phyloP scores from a whole-genome alignment of 2,113 vertebrate genomes.

The Opisthocomus hoazin region DNA sequence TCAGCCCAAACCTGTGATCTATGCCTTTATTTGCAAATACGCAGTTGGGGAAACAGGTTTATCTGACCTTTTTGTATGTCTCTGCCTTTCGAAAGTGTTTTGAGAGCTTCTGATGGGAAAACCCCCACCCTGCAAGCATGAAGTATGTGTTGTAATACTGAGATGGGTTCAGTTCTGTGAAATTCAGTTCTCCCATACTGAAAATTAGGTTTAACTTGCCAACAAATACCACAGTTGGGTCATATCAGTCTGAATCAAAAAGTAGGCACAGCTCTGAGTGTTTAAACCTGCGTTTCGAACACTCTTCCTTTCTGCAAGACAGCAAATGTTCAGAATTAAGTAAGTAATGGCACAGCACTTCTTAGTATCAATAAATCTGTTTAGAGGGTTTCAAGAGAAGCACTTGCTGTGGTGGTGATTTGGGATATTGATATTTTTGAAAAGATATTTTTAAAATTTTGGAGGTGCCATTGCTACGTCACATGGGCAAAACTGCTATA shows the following conservation, averaged over 20 bases:
- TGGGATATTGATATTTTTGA: not conserved
- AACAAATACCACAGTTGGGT: not conserved
- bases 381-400: not conserved
- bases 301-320: not conserved
- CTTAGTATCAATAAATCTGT: not conserved
- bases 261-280: not conserved
- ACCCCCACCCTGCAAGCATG: not conserved
- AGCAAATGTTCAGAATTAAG: not conserved
- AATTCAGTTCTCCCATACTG: not conserved
- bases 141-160: not conserved
- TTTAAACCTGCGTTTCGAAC: not conserved
- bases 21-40: not conserved
- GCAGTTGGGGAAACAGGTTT: not conserved
- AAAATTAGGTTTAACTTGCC: not conserved
- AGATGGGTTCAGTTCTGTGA: not conserved
- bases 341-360: not conserved
- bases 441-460: not conserved
- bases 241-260: not conserved
- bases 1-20: not conserved
- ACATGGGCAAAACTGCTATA: not conserved
- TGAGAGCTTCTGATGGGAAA: not conserved
- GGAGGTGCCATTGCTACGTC: not conserved
- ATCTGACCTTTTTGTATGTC: not conserved
- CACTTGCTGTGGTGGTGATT: not conserved
- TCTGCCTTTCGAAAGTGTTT: not conserved